Percentiles rank a stretch among this genome's conserved stretches.
phyloP scores from a whole-genome alignment of 2,888 invertebrate genomes.

The Tenthredo livida region DNA sequence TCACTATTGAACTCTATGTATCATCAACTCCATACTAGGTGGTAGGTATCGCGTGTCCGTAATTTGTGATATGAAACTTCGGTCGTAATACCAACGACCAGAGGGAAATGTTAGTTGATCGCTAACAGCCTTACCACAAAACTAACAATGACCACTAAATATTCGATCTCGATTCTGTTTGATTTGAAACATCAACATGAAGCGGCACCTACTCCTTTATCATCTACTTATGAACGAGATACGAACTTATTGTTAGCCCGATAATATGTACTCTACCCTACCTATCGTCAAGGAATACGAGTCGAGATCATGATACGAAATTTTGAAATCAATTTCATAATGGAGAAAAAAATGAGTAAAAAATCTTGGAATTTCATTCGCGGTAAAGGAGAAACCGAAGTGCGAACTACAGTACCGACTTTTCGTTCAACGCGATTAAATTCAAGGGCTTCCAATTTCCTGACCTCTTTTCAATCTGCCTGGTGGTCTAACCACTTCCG shows the following conservation, averaged over 20 bases:
- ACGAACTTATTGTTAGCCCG: too few relatives aligned
- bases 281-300: not conserved
- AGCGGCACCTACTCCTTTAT: not conserved
- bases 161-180: not conserved
- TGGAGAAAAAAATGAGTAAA: not conserved
- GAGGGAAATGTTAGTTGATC: slow-evolving; percentile 17
- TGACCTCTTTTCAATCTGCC: slow-evolving; percentile 52
- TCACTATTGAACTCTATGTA: not conserved
- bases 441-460: slow-evolving; percentile 50
- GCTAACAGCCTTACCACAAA: slow-evolving; percentile 16
- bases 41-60: slow-evolving; percentile 16
- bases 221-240: not conserved
- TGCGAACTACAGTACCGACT: not conserved
- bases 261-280: not conserved
- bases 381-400: not conserved
- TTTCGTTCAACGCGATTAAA: slow-evolving; percentile 41
- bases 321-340: not conserved
- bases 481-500: slow-evolving; percentile 53
- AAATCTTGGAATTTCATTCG: not conserved
- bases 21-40: slow-evolving; percentile 20
- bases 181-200: slow-evolving; percentile 6
- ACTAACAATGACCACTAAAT: slow-evolving; percentile 4
- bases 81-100: not conserved
- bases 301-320: not conserved
- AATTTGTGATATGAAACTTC: slow-evolving; percentile 21